Conservation (phyloP, 2,888 invertebrate genomes). For the Heliconius sara region DNA sequence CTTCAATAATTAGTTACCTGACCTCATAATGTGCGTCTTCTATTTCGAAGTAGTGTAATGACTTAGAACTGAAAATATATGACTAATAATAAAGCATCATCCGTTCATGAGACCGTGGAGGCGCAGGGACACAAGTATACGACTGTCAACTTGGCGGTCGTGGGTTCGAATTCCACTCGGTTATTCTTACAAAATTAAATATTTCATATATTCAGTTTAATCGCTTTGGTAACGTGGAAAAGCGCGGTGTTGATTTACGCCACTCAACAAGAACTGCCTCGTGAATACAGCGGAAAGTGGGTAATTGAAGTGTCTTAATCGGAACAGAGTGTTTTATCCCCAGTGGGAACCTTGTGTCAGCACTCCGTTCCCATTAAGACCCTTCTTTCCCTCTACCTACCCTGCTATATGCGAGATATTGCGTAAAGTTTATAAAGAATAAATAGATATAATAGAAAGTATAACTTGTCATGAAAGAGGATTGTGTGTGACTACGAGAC, state of each 20-base stretch:
- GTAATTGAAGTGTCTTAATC: background rate
- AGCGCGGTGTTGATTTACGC: background rate
- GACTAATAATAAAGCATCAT: background rate
- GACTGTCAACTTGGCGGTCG: background rate
- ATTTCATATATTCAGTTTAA: background rate
- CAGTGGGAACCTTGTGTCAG: background rate
- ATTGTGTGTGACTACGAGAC: too few relatives aligned
- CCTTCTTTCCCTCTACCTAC: background rate
- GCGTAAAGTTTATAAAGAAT: background rate
- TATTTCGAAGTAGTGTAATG: conserved; percentile 71
- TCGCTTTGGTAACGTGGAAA: background rate
- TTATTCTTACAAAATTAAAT: background rate
- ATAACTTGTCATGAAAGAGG: background rate
- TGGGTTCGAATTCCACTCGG: background rate
- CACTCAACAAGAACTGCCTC: background rate
- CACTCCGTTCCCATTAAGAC: too few relatives aligned
- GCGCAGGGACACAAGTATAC: background rate
- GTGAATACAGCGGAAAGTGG: background rate
- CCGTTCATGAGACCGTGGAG: background rate
- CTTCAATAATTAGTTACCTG: conserved; percentile 54
- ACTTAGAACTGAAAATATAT: conserved; percentile 64
- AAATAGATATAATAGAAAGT: background rate
- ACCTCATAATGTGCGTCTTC: conserved; percentile 75
- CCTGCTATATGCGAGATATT: background rate
- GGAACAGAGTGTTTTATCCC: background rate